phyloP scores from a whole-genome alignment of 2,113 vertebrate species.

The Siniperca knerii region DNA sequence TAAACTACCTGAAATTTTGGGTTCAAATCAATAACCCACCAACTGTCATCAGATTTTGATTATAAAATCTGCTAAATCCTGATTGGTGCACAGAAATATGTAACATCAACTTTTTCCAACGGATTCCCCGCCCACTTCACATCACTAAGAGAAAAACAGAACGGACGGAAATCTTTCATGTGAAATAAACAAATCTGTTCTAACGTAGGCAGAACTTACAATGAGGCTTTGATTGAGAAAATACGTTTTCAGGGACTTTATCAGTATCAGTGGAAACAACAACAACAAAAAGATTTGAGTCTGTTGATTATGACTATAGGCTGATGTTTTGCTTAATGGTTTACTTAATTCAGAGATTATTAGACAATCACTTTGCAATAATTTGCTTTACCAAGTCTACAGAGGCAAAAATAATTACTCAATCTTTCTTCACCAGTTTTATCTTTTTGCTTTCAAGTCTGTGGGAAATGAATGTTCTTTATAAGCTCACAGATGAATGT shows the following conservation, averaged over 20 bases:
- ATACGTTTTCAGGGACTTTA: neutral
- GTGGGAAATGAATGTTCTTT: conserved; percentile 12
- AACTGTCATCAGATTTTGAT: neutral
- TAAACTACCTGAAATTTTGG: neutral
- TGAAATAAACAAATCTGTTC: neutral
- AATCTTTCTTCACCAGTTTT: conserved; percentile 13
- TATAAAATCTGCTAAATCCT: neutral
- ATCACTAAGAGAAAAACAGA: neutral
- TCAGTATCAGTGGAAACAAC: neutral
- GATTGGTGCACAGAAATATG: neutral
- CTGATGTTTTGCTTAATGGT: conserved; percentile 1
- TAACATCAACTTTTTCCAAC: neutral
- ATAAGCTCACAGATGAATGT: conserved; percentile 18
- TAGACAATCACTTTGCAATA: neutral
- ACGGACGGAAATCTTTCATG: neutral
- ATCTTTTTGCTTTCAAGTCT: conserved; percentile 14
- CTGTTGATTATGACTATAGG: neutral
- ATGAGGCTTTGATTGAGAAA: neutral
- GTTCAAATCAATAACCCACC: neutral
- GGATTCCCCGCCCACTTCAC: neutral
- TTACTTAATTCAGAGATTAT: conserved; percentile 13
- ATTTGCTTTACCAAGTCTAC: conserved; percentile 5
- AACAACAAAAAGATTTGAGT: neutral
- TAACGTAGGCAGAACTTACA: neutral
- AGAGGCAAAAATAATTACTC: conserved; percentile 5